phyloP scores from a whole-genome alignment of 2,113 vertebrate species.

The Zonotrichia leucophrys region DNA sequence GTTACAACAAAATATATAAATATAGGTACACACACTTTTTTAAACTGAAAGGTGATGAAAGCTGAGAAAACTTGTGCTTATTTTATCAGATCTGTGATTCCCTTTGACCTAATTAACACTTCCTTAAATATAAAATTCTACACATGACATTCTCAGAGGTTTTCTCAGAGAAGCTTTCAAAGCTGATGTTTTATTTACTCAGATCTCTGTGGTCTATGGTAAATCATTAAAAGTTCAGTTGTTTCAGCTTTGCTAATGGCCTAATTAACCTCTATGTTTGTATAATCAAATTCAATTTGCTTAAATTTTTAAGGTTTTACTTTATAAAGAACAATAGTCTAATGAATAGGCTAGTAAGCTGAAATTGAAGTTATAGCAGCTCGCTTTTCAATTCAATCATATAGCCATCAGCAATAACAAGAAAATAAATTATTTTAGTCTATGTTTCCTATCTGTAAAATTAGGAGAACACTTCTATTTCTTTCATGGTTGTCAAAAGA shows the following conservation, averaged over 20 bases:
- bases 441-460: not conserved
- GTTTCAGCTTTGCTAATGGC: not conserved
- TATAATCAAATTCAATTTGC: not conserved
- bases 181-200: not conserved
- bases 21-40: not conserved
- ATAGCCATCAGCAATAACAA: not conserved
- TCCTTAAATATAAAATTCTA: not conserved
- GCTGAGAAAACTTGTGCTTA: not conserved
- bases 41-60: not conserved
- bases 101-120: not conserved
- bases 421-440: not conserved
- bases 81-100: not conserved
- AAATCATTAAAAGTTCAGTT: not conserved
- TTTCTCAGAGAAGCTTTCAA: not conserved
- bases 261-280: not conserved
- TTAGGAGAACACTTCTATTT: not conserved
- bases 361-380: not conserved
- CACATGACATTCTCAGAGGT: not conserved
- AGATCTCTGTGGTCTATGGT: not conserved
- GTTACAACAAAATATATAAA: not conserved
- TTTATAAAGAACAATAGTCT: not conserved
- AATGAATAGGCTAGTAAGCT: not conserved
- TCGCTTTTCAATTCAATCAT: not conserved
- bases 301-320: not conserved
- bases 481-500: not conserved